Base-by-base conservation (phyloP, 2,113 vertebrate genomes). In the Pandion haliaetus region DNA sequence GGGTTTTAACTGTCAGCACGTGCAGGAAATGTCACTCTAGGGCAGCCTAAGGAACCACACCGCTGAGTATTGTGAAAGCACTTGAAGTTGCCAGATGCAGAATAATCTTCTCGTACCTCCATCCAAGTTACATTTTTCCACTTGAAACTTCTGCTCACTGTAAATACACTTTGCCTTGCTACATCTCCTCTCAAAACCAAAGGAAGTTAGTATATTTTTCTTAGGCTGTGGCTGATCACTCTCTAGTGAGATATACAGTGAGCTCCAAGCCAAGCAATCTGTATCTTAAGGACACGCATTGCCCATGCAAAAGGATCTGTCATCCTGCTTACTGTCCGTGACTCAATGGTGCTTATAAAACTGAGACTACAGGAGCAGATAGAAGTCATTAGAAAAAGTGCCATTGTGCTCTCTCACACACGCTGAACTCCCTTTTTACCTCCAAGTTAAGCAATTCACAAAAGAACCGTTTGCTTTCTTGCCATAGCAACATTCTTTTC, bases 371-470 rank as follows among this genome's bases (percentile, higher is more conserved):
- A 45, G 26, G 54, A 86, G 38, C 88, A 94, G 66, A 73, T 4
- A 87, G 50, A 93, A 88, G 17, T 88, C 6, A 70, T 83, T 86
- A 90, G 32, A 38, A 72, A 72, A 77, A 96, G 86, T 62, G 34
- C 32, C 38, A 28, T 88, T 93, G 71, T 93, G 63, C 63, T 88
- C 55, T 69, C 63, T 78, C 55, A 81, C 4, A 19, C 47, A 91
- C 20, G 34, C 42, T 77, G 62, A 94, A 88, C 40, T 88, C 79
- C 34, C 24, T 82, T 62, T 69, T 79, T 62, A 58, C 25, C 34
- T 80, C 82, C 14, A 52, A 87, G 55, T 97, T 93, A 88, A 95
- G 96, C 72, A 96, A 95, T 78, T 88, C 69, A 82, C 47, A 90
- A 49, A 82, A 87, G 34, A 86, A 34, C 14, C 59, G 69, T 91